Percentiles rank a stretch among this genome's conserved stretches.
These are phyloP conservation scores for Dendrocopos noguchii DNA, from an alignment of 2,113 vertebrate genomes.

Conservation along the genomic window DNA sequence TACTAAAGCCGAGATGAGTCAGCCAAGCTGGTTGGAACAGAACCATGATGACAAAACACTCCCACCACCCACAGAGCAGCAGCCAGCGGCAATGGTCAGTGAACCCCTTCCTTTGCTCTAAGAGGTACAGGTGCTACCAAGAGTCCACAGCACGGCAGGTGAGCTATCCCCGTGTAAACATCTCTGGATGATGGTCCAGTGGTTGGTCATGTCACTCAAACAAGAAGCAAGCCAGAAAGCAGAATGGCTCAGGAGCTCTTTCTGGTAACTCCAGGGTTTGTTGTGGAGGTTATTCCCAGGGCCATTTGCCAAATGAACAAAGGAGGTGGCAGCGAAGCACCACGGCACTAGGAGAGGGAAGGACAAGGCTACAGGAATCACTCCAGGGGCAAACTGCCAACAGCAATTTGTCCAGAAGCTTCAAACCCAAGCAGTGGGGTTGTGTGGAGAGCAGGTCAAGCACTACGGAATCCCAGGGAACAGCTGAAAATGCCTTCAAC, in stretches of 20 bases:
- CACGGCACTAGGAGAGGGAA: neutral
- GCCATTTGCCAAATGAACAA: slow-evolving; percentile 49
- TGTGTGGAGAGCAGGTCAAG: slow-evolving; percentile 75
- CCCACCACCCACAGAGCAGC: slow-evolving; percentile 78
- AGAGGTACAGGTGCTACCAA: slow-evolving; percentile 66
- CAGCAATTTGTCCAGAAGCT: slow-evolving; percentile 59
- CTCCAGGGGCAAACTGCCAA: slow-evolving; percentile 63
- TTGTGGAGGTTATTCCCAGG: slow-evolving; percentile 53
- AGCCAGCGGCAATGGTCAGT: slow-evolving; percentile 77
- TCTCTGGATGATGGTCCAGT: slow-evolving; percentile 64
- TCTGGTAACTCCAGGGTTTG: slow-evolving; percentile 42
- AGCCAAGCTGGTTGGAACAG: slow-evolving; percentile 77
- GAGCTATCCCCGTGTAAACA: slow-evolving; percentile 79
- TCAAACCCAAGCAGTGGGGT: slow-evolving; percentile 32
- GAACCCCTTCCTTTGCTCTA: slow-evolving; percentile 76
- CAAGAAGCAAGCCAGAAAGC: slow-evolving; percentile 76
- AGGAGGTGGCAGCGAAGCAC: slow-evolving; percentile 58
- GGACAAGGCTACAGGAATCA: slow-evolving; percentile 16
- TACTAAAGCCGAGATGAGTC: slow-evolving; percentile 83
- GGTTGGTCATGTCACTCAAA: slow-evolving; percentile 68
- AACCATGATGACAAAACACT: slow-evolving; percentile 82
- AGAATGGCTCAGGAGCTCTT: slow-evolving; percentile 82
- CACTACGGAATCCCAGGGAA: slow-evolving; percentile 74
- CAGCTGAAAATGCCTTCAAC: slow-evolving; percentile 69
- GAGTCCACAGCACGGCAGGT: slow-evolving; percentile 80